phyloP scores from a whole-genome alignment of 1,140 invertebrate genomes.

The Drosophila seguyi region DNA sequence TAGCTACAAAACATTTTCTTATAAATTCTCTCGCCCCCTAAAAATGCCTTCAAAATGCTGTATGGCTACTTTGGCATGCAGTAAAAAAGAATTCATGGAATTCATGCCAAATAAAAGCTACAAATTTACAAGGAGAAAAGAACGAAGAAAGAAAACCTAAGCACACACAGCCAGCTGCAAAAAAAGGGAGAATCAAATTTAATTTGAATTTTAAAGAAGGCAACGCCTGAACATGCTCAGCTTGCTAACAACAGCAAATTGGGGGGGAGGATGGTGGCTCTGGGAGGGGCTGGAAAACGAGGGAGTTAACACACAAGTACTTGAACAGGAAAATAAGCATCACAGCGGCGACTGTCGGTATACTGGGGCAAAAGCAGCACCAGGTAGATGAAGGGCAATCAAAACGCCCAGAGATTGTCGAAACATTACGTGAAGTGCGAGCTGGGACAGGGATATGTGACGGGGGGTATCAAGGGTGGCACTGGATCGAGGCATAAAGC shows the following conservation, averaged over 20 bases:
- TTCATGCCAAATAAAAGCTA: constrained; percentile 58
- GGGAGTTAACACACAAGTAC: constrained; percentile 49
- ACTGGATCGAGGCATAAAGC: constrained; percentile 42
- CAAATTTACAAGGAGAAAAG: constrained; percentile 43
- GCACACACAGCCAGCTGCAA: constrained; percentile 25
- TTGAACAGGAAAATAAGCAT: constrained; percentile 32
- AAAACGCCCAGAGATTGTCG: constrained; percentile 53
- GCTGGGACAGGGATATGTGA: neutral
- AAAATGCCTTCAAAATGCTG: constrained; percentile 22
- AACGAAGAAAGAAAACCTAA: constrained; percentile 20
- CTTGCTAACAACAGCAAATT: constrained; percentile 52
- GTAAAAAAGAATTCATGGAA: constrained; percentile 55
- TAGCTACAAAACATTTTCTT: constrained; percentile 16
- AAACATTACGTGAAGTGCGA: constrained; percentile 16
- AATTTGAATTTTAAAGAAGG: constrained; percentile 76
- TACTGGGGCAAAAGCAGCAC: constrained; percentile 11
- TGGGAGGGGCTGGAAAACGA: constrained; percentile 17
- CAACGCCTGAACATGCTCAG: constrained; percentile 55
- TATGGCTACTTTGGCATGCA: constrained; percentile 53
- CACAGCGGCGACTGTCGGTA: constrained; percentile 23
- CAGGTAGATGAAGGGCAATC: constrained; percentile 53
- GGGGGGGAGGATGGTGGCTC: neutral
- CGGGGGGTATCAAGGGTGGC: neutral
- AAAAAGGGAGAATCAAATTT: constrained; percentile 63
- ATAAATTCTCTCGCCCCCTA: constrained; percentile 9